These are phyloP conservation scores for Ophioderma brevispina DNA, from an alignment of 35 echinoderm and acorn worm species.

Conservation along the genomic window DNA sequence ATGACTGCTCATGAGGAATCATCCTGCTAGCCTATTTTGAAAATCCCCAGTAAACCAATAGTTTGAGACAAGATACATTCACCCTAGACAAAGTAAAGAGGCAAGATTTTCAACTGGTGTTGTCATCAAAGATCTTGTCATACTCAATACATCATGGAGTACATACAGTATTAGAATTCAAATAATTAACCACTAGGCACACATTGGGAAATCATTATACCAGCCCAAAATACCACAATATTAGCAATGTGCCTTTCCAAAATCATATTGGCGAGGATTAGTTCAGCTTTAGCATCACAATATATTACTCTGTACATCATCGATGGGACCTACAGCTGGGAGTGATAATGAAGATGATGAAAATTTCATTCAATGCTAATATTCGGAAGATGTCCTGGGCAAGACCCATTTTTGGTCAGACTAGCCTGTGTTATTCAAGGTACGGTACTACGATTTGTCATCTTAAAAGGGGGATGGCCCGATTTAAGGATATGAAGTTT, in stretches of 20 bases:
- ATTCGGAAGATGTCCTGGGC: too few species aligned
- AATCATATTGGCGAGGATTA: neutral
- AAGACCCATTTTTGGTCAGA: too few species aligned
- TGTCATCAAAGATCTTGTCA: neutral
- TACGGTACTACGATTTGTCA: too few species aligned
- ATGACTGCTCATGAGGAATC: too few species aligned
- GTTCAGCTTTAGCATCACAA: neutral
- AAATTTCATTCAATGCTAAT: neutral
- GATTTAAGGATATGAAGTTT: too few species aligned
- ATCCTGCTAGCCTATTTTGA: too few species aligned
- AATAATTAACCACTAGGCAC: neutral
- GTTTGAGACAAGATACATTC: too few species aligned
- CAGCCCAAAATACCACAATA: neutral
- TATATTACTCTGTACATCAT: neutral
- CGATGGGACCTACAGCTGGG: neutral
- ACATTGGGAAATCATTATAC: neutral
- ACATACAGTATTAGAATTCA: neutral
- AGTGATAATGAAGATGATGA: neutral
- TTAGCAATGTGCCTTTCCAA: neutral
- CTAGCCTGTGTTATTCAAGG: too few species aligned
- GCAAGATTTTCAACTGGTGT: neutral
- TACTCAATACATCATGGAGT: neutral
- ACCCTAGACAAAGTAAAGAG: too few species aligned
- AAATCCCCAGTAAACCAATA: too few species aligned
- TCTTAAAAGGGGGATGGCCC: too few species aligned